These are phyloP conservation scores for Thamnaconus septentrionalis DNA, from an alignment of 2,113 vertebrate species.

Conservation along the genomic window DNA sequence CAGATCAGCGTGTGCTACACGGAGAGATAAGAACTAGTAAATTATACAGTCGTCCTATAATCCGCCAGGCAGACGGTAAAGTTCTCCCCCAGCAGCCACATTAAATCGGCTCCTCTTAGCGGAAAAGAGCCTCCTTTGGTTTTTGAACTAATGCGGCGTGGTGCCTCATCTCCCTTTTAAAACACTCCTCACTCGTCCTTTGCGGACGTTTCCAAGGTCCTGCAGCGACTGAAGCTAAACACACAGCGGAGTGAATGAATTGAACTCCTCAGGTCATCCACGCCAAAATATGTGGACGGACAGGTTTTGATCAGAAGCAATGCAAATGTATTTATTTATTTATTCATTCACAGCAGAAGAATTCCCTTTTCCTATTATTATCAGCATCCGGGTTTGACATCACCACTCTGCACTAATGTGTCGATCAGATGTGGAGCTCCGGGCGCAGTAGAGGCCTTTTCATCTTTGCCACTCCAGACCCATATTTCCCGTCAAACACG, in stretches of 20 bases:
- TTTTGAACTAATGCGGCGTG: constrained; percentile 24
- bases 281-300: constrained; percentile 68
- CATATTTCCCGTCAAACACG: constrained; percentile 49
- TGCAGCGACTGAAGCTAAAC: constrained; percentile 56
- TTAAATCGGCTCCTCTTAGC: constrained; percentile 50
- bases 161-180: constrained; percentile 62
- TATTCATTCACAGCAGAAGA: constrained; percentile 50
- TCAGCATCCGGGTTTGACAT: constrained; percentile 9
- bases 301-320: constrained; percentile 27
- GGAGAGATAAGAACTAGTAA: constrained; percentile 52
- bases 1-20: constrained; percentile 47
- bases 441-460: constrained; percentile 46
- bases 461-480: constrained; percentile 36
- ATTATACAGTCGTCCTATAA: constrained; percentile 56
- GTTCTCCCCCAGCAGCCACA: constrained; percentile 41
- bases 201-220: constrained; percentile 40
- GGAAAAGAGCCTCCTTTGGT: constrained; percentile 36
- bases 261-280: constrained; percentile 45
- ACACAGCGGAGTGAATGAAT: constrained; percentile 8
- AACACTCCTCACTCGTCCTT: constrained; percentile 48
- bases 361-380: constrained; percentile 15
- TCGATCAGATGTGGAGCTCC: constrained; percentile 57
- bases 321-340: constrained; percentile 33
- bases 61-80: constrained; percentile 36
- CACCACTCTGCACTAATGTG: constrained; percentile 62